A percentile compares a stretch with the other conserved stretches of the same genome.
These are phyloP conservation scores for Heliangelus exortis DNA, from an alignment of 2,797 vertebrate genomes.

Conservation along the genomic window DNA sequence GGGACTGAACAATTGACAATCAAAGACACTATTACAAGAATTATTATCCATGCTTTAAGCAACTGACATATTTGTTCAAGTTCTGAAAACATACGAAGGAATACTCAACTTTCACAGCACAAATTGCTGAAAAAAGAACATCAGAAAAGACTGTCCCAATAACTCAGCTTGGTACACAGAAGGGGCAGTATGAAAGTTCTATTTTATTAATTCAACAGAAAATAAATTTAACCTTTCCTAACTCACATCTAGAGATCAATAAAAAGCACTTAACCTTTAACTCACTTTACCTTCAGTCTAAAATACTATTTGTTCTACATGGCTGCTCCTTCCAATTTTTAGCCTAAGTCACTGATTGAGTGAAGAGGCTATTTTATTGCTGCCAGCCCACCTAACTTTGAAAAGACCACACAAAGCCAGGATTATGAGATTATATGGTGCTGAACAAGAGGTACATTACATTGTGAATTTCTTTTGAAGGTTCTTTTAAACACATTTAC, in stretches of 20 bases:
- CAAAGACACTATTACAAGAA: neutral
- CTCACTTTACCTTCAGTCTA: neutral
- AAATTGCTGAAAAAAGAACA: neutral
- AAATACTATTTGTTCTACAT: constrained; percentile 11
- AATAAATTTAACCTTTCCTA: constrained; percentile 6
- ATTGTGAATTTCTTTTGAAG: neutral
- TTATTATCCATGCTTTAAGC: neutral
- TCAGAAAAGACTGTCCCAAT: neutral
- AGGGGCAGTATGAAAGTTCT: neutral
- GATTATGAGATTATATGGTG: constrained; percentile 24
- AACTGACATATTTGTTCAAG: neutral
- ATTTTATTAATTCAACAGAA: neutral
- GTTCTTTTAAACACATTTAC: neutral
- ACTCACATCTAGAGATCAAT: neutral
- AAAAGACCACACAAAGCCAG: constrained; percentile 35
- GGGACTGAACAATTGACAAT: neutral
- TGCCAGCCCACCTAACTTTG: constrained; percentile 19
- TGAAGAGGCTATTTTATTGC: constrained; percentile 5
- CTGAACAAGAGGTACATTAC: constrained; percentile 7
- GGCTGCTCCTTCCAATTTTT: constrained; percentile 4
- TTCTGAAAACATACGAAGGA: neutral
- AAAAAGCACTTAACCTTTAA: constrained; percentile 6
- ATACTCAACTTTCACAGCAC: neutral
- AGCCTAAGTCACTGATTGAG: neutral
- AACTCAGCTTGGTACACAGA: neutral